A percentile compares a stretch with the other conserved stretches of the same genome.
These are phyloP conservation scores for Torymus texanus DNA, from an alignment of 2,888 invertebrate species.

Conservation along the genomic window DNA sequence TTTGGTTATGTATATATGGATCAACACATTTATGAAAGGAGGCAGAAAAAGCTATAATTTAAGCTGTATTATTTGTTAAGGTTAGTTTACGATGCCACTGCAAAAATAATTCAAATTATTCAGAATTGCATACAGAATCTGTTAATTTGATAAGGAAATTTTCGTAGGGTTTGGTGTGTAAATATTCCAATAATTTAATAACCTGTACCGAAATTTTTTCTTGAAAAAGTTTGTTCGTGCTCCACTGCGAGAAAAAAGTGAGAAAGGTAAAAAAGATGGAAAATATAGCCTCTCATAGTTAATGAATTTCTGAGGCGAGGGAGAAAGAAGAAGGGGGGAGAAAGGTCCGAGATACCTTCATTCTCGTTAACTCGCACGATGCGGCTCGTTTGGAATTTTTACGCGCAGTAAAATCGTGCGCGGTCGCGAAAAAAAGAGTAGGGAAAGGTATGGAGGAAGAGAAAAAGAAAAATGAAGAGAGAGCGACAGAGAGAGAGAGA, in stretches of 20 bases:
- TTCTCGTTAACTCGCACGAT: constrained; percentile 49
- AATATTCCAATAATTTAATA: constrained; percentile 52
- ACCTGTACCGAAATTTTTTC: constrained; percentile 36
- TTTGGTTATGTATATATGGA: too few relatives aligned
- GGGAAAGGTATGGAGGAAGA: not conserved
- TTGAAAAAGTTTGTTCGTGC: constrained; percentile 10
- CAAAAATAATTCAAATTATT: too few relatives aligned
- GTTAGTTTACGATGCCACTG: too few relatives aligned
- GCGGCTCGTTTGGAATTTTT: constrained; percentile 52
- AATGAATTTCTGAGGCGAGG: too few relatives aligned
- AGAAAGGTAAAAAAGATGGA: not conserved
- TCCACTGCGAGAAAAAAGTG: too few relatives aligned
- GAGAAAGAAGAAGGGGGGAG: not conserved
- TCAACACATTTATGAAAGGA: too few relatives aligned
- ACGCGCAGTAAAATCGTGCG: constrained; percentile 43
- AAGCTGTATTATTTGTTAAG: too few relatives aligned
- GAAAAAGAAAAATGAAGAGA: not conserved
- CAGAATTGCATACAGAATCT: constrained; percentile 21
- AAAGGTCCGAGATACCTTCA: constrained; percentile 24
- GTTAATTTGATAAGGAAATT: constrained; percentile 18
- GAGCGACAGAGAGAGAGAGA: too few relatives aligned
- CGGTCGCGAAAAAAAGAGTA: not conserved
- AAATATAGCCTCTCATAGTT: too few relatives aligned
- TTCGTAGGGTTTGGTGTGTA: constrained; percentile 16
- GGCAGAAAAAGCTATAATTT: too few relatives aligned